Percentiles rank a stretch among this genome's conserved stretches.
Evolutionary conservation across 2,113 vertebrate genomes (phyloP).

Genomic region (Oncorhynchus kisutch): DNA sequence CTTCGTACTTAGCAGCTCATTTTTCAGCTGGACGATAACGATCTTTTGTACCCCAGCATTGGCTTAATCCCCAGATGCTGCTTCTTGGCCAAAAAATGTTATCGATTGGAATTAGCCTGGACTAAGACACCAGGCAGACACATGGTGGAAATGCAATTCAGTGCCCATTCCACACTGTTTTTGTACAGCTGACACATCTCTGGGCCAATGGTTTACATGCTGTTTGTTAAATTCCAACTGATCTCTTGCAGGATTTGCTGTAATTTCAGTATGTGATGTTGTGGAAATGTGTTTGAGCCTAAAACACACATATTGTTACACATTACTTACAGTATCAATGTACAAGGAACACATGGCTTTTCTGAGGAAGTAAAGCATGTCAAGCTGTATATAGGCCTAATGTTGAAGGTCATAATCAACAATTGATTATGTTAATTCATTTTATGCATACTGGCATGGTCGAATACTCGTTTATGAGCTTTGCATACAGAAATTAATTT

Average conservation of each 20-base stretch:
- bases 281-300: neutral
- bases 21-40: constrained; percentile 60
- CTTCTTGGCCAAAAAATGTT: constrained; percentile 10
- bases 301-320: neutral
- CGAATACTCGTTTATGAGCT: neutral
- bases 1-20: constrained; percentile 36
- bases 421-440: neutral
- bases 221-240: neutral
- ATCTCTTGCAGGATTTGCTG: neutral
- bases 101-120: constrained; percentile 52
- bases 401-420: neutral
- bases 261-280: neutral
- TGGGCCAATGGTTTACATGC: too few relatives aligned
- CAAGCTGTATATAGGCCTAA: too few relatives aligned
- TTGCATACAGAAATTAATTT: neutral
- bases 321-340: neutral
- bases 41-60: constrained; percentile 42
- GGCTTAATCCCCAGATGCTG: constrained; percentile 4
- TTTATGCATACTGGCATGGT: neutral
- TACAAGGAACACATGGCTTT: neutral
- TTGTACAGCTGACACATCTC: neutral
- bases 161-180: neutral
- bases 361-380: too few relatives aligned
- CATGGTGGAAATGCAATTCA: neutral
- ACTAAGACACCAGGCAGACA: constrained; percentile 15